Conservation (phyloP, 1,140 invertebrate species). For the Propsilocerus akamusi region DNA sequence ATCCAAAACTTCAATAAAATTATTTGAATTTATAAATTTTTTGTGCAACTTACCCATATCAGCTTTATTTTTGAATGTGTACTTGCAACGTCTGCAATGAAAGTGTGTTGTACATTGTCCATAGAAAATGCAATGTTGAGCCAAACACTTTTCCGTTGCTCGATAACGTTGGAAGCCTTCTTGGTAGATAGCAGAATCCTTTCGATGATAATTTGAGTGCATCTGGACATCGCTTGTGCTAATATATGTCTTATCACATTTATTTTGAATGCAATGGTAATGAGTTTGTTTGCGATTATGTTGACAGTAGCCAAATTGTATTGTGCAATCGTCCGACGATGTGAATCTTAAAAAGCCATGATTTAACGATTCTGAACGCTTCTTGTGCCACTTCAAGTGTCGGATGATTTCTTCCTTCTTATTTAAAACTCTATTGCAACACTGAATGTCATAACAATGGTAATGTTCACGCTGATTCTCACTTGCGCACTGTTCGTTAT, state of each 20-base stretch:
- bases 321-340: slow-evolving; percentile 77
- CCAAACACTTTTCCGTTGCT: slow-evolving; percentile 21
- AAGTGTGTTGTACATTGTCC: slow-evolving; percentile 96
- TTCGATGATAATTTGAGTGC: slow-evolving; percentile 97
- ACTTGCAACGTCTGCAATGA: slow-evolving; percentile 87
- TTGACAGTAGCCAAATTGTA: slow-evolving; percentile 50
- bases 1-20: slow-evolving; percentile 7
- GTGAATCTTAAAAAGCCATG: slow-evolving; percentile 90
- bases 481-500: slow-evolving; percentile 17
- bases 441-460: slow-evolving; percentile 75
- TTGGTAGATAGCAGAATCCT: slow-evolving; percentile 92
- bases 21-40: not conserved
- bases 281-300: slow-evolving; percentile 96
- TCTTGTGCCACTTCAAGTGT: slow-evolving; percentile 95
- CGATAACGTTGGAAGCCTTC: slow-evolving; percentile 45
- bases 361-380: slow-evolving; percentile 87
- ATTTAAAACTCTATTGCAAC: slow-evolving; percentile 72
- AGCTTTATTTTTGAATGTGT: slow-evolving; percentile 97
- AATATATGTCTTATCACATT: slow-evolving; percentile 95
- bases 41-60: slow-evolving; percentile 75
- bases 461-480: slow-evolving; percentile 64
- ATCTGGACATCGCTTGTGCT: slow-evolving; percentile 98
- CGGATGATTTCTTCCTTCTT: slow-evolving; percentile 98
- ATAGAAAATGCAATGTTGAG: slow-evolving; percentile 68
- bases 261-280: slow-evolving; percentile 92